Percentiles rank a stretch among this genome's conserved stretches.
Evolutionary conservation across 2,797 vertebrate species (phyloP).

Genomic region (Kryptopterus vitreolus): DNA sequence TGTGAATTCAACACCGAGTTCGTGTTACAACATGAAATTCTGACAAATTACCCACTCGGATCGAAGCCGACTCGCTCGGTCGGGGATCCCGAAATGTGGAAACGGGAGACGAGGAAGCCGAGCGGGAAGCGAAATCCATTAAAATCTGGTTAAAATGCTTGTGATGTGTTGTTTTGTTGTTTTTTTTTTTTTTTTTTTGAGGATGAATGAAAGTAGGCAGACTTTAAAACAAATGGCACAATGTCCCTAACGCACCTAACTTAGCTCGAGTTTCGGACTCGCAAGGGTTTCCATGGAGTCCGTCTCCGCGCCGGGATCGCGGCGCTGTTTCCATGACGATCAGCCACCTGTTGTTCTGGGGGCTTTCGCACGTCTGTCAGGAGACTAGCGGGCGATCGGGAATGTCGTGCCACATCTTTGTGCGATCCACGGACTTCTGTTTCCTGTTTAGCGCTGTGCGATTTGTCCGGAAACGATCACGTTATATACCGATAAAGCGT

Average conservation of each 20-base stretch:
- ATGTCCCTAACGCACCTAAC: constrained; percentile 31
- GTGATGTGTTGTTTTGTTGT: neutral
- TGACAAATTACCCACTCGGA: constrained; percentile 40
- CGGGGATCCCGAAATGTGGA: constrained; percentile 8
- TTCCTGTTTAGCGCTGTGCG: neutral
- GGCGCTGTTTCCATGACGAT: constrained; percentile 61
- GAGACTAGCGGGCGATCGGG: constrained; percentile 63
- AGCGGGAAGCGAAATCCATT: constrained; percentile 3
- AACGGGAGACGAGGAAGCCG: neutral
- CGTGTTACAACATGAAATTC: constrained; percentile 36
- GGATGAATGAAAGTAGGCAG: neutral
- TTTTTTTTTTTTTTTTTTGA: neutral
- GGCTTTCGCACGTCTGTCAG: constrained; percentile 67
- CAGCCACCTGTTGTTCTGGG: constrained; percentile 76
- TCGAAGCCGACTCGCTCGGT: constrained; percentile 17
- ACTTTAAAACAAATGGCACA: constrained; percentile 9
- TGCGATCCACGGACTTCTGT: constrained; percentile 40
- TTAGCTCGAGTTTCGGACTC: constrained; percentile 43
- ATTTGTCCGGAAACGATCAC: too few species aligned
- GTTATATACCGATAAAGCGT: too few species aligned
- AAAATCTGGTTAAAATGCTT: constrained; percentile 14
- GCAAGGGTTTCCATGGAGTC: constrained; percentile 65
- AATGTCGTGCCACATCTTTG: constrained; percentile 62
- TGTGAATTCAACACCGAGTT: constrained; percentile 35
- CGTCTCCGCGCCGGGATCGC: constrained; percentile 61